Evolutionary conservation across 64 coral and sea anemone species (phyloP).

Genomic region (Pocillopora damicornis): DNA sequence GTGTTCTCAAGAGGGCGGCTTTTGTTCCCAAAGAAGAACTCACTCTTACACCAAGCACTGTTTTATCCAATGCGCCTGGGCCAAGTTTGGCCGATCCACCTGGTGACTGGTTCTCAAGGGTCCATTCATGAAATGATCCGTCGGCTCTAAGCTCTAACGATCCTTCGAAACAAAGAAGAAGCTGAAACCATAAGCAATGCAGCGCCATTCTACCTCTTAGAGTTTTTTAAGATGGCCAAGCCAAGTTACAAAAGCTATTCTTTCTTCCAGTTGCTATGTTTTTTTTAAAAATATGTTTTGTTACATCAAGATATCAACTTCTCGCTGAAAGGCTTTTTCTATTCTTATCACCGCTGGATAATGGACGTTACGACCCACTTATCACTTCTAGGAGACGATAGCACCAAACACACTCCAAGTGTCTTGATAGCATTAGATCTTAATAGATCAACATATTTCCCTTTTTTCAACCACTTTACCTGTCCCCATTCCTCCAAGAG

Average conservation of each 20-base stretch:
- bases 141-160: constrained; percentile 86
- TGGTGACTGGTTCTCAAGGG: constrained; percentile 88
- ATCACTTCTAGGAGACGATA: no score
- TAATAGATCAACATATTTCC: no score
- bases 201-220: no score
- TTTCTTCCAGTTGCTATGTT: no score
- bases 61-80: constrained; percentile 66
- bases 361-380: no score
- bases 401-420: background rate
- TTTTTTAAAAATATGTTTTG: no score
- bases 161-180: constrained; percentile 36
- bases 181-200: background rate
- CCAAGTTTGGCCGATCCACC: constrained; percentile 88
- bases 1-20: constrained; percentile 72
- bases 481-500: constrained; percentile 89
- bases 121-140: constrained; percentile 83
- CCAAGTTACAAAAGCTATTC: no score
- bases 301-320: no score
- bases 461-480: constrained; percentile 32
- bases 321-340: no score
- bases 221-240: no score
- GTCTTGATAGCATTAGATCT: background rate
- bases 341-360: no score
- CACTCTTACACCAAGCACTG: constrained; percentile 63
- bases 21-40: constrained; percentile 46